Evolutionary conservation across 2,888 invertebrate species (phyloP).

Genomic region (Apamea crenata): DNA sequence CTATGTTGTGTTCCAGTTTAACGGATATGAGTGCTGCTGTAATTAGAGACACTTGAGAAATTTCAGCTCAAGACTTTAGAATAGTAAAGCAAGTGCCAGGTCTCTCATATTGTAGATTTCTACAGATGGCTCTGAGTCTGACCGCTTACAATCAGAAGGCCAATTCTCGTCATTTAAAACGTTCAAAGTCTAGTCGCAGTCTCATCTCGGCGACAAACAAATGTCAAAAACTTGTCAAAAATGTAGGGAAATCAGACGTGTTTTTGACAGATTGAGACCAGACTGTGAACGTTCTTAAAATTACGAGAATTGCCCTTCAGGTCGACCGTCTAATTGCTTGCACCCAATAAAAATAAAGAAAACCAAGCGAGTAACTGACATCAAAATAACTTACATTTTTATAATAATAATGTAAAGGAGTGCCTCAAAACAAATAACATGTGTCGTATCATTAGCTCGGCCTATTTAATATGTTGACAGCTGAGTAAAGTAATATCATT

Average conservation of each 20-base stretch:
- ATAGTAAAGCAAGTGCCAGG: neutral
- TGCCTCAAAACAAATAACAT: conserved; percentile 62
- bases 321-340: neutral
- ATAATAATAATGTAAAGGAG: conserved; percentile 33
- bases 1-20: neutral
- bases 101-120: neutral
- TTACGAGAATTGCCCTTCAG: neutral
- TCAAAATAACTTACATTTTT: neutral
- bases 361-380: conserved; percentile 6
- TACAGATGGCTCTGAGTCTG: neutral
- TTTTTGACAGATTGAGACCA: too few species aligned
- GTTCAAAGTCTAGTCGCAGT: too few species aligned
- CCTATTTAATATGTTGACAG: conserved; percentile 64
- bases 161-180: too few species aligned
- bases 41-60: neutral
- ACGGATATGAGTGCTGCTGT: neutral
- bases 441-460: conserved; percentile 55
- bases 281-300: too few species aligned
- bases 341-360: neutral
- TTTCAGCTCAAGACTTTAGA: neutral
- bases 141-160: neutral
- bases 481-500: conserved; percentile 58
- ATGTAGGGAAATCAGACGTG: too few species aligned
- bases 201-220: too few species aligned
- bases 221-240: too few species aligned